Conservation (phyloP, 2,888 invertebrate genomes). For the Trissolcus brochymenae region DNA sequence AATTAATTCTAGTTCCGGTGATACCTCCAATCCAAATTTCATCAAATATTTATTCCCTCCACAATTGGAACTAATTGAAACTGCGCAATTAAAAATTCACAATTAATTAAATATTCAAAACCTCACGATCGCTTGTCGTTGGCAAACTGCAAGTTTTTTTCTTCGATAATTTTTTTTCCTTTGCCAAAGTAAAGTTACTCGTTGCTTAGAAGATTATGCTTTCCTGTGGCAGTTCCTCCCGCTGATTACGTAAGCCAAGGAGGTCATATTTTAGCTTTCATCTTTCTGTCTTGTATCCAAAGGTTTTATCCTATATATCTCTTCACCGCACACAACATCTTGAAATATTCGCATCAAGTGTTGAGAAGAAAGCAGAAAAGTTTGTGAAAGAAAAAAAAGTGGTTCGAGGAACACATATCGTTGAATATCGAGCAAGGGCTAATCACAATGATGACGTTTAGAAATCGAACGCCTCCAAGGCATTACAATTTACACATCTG, state of each 20-base stretch:
- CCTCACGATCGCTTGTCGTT: background rate
- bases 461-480: slow-evolving; percentile 26
- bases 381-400: background rate
- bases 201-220: too few relatives aligned
- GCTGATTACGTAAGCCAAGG: slow-evolving; percentile 1
- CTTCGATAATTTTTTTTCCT: background rate
- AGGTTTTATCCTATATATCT: slow-evolving; percentile 32
- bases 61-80: background rate
- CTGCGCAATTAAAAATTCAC: slow-evolving; percentile 1
- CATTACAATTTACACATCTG: slow-evolving; percentile 47
- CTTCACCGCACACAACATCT: slow-evolving; percentile 15
- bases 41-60: slow-evolving; percentile 3
- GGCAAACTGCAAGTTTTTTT: background rate
- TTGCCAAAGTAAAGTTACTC: background rate
- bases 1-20: slow-evolving; percentile 12
- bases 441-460: slow-evolving; percentile 14
- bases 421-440: slow-evolving; percentile 3
- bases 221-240: background rate
- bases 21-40: slow-evolving; percentile 3
- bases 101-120: background rate
- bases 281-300: slow-evolving; percentile 15
- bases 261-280: slow-evolving; percentile 28
- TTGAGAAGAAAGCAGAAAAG: slow-evolving; percentile 21
- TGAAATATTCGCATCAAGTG: slow-evolving; percentile 40
- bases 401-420: slow-evolving; percentile 20